These are phyloP conservation scores for Helobdella robusta DNA, from an alignment of 2,888 invertebrate species.

Conservation along the genomic window DNA sequence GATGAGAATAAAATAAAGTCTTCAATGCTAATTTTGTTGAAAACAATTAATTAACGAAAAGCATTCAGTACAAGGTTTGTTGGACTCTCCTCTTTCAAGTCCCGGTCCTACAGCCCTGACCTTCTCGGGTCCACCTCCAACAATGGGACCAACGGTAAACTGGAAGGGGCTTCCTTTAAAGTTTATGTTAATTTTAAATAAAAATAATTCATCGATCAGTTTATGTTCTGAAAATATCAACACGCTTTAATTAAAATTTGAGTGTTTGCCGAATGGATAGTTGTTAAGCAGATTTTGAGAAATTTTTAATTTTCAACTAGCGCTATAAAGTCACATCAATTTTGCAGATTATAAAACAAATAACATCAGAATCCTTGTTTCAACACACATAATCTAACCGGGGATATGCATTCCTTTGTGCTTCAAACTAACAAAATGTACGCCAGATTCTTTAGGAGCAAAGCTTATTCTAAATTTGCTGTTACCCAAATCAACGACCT, in stretches of 20 bases:
- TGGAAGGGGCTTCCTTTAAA: conserved; percentile 85
- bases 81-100: conserved; percentile 78
- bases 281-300: too few species aligned
- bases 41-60: background rate
- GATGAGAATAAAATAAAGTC: background rate
- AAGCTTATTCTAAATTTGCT: conserved; percentile 44
- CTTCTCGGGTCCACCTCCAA: conserved; percentile 86
- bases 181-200: background rate
- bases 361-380: too few species aligned
- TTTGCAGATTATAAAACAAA: too few species aligned
- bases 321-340: too few species aligned
- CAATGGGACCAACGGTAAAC: conserved; percentile 91
- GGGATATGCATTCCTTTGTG: conserved; percentile 96
- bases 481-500: conserved; percentile 67
- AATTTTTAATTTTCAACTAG: too few species aligned
- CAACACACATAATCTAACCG: too few species aligned
- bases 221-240: too few species aligned
- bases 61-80: conserved; percentile 58
- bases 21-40: background rate
- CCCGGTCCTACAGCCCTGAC: conserved; percentile 94
- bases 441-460: conserved; percentile 73
- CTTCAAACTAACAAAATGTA: conserved; percentile 91
- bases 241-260: too few species aligned
- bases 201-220: too few species aligned
- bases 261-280: too few species aligned